Evolutionary conservation across 2,113 vertebrate genomes (phyloP).

Genomic region (Pangasianodon gigas): DNA sequence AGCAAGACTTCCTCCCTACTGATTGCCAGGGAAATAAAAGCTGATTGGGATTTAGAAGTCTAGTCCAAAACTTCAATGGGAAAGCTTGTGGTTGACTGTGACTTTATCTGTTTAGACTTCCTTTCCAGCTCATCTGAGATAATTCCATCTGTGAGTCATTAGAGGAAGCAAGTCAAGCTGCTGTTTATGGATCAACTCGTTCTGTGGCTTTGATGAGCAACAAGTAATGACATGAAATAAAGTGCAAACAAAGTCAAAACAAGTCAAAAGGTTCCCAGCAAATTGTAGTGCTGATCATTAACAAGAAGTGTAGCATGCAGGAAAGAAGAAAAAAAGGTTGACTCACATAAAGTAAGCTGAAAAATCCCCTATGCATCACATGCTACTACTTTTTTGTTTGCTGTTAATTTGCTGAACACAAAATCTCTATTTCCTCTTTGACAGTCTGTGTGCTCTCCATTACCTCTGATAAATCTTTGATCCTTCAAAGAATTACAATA

Average conservation of each 20-base stretch:
- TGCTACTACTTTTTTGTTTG: neutral
- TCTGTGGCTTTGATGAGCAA: neutral
- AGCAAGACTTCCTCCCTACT: slow-evolving; percentile 1
- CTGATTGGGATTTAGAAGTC: neutral
- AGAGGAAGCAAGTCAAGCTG: neutral
- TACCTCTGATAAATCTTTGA: neutral
- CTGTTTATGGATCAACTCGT: neutral
- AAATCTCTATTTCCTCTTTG: neutral
- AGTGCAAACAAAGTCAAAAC: neutral
- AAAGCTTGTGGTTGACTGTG: neutral
- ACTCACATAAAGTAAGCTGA: neutral
- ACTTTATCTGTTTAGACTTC: slow-evolving; percentile 20
- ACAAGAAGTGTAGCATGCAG: neutral
- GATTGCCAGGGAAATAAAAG: neutral
- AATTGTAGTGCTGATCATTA: neutral
- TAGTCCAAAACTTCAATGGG: neutral
- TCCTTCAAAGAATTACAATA: neutral
- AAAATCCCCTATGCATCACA: neutral
- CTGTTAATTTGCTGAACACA: neutral
- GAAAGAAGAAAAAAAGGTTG: neutral
- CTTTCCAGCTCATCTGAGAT: neutral
- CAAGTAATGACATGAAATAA: neutral
- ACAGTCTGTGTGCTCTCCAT: neutral
- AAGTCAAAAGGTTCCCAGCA: neutral
- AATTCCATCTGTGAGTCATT: slow-evolving; percentile 11